Conservation (phyloP, 37 sponge, comb jelly and placozoan genomes). For the Oopsacas minuta region DNA sequence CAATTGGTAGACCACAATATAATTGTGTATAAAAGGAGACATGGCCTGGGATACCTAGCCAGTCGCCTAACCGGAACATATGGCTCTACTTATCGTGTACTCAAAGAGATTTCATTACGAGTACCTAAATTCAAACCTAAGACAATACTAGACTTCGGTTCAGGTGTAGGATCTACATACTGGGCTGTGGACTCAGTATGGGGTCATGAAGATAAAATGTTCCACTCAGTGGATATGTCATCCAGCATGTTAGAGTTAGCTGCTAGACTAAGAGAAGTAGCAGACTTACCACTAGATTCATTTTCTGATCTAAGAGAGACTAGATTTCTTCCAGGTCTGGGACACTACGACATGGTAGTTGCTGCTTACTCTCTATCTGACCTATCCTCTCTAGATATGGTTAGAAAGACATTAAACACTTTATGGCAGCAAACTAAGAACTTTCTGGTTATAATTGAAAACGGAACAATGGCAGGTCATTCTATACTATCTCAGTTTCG, state of each 20-base stretch:
- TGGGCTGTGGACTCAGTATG: conserved; percentile 45
- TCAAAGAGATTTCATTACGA: conserved; percentile 58
- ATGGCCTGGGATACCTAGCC: conserved; percentile 50
- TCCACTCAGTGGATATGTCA: not conserved
- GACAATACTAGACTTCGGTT: conserved; percentile 83
- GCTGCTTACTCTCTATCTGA: conserved; percentile 59
- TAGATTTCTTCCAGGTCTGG: conserved; percentile 8
- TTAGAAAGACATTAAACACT: conserved; percentile 27
- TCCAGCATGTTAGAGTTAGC: not conserved
- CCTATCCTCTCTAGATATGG: conserved; percentile 32
- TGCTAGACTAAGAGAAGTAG: not conserved
- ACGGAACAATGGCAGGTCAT: conserved; percentile 43
- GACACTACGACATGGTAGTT: conserved; percentile 62
- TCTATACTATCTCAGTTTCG: conserved; percentile 44
- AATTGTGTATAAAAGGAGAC: conserved; percentile 39
- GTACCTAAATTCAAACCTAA: conserved; percentile 45
- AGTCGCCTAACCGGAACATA: conserved; percentile 53
- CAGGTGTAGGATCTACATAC: conserved; percentile 77
- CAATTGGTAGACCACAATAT: not conserved
- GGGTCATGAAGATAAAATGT: not conserved
- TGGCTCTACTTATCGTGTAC: conserved; percentile 51
- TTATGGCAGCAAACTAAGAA: conserved; percentile 70
- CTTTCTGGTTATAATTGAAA: conserved; percentile 51
- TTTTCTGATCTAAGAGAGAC: not conserved
- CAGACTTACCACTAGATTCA: not conserved